phyloP scores from a whole-genome alignment of 1,140 invertebrate genomes.

The Camponotus pennsylvanicus region DNA sequence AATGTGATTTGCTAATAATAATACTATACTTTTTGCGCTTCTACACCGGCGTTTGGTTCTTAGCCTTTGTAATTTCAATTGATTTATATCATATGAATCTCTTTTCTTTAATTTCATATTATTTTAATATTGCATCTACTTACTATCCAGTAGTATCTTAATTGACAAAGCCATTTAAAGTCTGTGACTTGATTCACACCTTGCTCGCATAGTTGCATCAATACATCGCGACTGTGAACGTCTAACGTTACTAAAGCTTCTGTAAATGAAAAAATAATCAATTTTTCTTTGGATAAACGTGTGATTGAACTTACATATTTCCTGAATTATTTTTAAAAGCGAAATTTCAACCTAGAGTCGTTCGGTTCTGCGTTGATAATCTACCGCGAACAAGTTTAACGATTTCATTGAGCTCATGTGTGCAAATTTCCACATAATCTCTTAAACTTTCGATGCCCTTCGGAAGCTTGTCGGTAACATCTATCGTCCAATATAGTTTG shows the following conservation, averaged over 20 bases:
- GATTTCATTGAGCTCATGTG: slow-evolving; percentile 93
- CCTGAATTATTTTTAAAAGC: background rate
- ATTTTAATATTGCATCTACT: slow-evolving; percentile 66
- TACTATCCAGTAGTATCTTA: slow-evolving; percentile 98
- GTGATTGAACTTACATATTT: background rate
- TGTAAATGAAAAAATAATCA: slow-evolving; percentile 76
- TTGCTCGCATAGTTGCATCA: slow-evolving; percentile 90
- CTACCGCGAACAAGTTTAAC: slow-evolving; percentile 95
- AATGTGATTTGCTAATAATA: no score
- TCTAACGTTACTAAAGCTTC: slow-evolving; percentile 96
- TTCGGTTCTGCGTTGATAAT: slow-evolving; percentile 95
- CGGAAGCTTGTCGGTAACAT: slow-evolving; percentile 92
- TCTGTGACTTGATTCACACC: slow-evolving; percentile 91
- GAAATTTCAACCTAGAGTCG: slow-evolving; percentile 91
- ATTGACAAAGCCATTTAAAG: slow-evolving; percentile 96
- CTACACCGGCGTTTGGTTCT: no score
- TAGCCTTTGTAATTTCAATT: no score
- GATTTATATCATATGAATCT: no score
- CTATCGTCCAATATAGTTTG: slow-evolving; percentile 95
- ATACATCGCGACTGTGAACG: slow-evolving; percentile 96
- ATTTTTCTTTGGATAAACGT: background rate
- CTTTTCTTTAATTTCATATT: no score
- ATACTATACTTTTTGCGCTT: no score
- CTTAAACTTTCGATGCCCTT: slow-evolving; percentile 86
- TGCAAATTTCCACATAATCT: slow-evolving; percentile 88